Conservation (phyloP, 1,140 invertebrate genomes). For the Caenorhabditis inopinata region DNA sequence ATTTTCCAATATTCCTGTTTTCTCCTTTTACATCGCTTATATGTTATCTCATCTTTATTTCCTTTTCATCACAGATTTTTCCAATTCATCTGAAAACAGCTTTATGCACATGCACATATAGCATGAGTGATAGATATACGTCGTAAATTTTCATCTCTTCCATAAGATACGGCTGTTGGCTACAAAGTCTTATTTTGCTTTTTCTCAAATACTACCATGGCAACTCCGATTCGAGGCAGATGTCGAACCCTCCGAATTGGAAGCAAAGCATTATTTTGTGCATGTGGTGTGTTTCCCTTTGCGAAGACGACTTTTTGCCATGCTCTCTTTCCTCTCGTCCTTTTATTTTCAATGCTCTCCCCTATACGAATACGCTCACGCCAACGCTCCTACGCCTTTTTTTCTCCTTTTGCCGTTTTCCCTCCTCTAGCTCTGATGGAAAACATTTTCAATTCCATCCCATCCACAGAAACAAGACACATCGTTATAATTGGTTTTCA, state of each 20-base stretch:
- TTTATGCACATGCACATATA: neutral
- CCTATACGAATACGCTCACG: constrained; percentile 20
- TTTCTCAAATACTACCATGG: neutral
- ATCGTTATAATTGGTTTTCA: constrained; percentile 29
- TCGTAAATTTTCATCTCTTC: neutral
- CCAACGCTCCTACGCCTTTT: constrained; percentile 1
- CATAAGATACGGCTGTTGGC: neutral
- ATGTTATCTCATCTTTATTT: neutral
- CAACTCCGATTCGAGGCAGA: neutral
- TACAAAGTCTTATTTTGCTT: neutral
- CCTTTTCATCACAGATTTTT: neutral
- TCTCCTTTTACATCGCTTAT: no score
- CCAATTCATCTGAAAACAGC: neutral
- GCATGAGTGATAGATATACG: constrained; percentile 1
- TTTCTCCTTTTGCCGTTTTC: neutral
- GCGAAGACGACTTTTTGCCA: neutral
- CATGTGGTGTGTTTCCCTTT: neutral
- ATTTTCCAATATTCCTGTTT: neutral
- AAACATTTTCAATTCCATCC: constrained; percentile 31
- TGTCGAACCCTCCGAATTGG: neutral
- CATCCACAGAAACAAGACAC: constrained; percentile 23
- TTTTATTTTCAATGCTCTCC: constrained; percentile 21
- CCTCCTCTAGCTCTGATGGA: neutral
- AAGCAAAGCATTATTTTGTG: constrained; percentile 18
- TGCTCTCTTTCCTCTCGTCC: constrained; percentile 12